These are phyloP conservation scores for Homalodisca vitripennis DNA, from an alignment of 1,140 invertebrate species.

Conservation along the genomic window DNA sequence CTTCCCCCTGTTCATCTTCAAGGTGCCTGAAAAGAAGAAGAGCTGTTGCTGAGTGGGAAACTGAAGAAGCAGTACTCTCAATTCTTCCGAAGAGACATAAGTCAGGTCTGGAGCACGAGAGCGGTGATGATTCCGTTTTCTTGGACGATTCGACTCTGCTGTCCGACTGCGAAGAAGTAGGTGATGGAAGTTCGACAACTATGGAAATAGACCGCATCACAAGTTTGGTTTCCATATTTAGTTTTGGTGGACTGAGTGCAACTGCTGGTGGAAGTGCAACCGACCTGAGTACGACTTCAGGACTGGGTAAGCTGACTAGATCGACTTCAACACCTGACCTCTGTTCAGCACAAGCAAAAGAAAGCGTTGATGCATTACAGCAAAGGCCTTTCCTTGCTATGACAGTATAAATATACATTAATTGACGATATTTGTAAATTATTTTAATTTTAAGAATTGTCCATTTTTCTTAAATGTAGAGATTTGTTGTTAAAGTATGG, in stretches of 20 bases:
- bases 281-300: slow-evolving; percentile 35
- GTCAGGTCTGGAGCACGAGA: slow-evolving; percentile 33
- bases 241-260: slow-evolving; percentile 50
- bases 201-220: slow-evolving; percentile 59
- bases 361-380: slow-evolving; percentile 48
- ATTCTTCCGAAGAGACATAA: slow-evolving; percentile 52
- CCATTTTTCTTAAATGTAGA: not conserved
- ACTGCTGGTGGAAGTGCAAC: slow-evolving; percentile 29
- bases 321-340: slow-evolving; percentile 53
- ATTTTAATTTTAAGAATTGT: not conserved
- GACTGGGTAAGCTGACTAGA: slow-evolving; percentile 47
- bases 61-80: slow-evolving; percentile 51
- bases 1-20: slow-evolving; percentile 31
- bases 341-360: slow-evolving; percentile 54
- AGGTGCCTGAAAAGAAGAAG: slow-evolving; percentile 50
- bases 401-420: slow-evolving; percentile 44
- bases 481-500: not conserved
- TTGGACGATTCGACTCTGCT: slow-evolving; percentile 48
- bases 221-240: slow-evolving; percentile 56
- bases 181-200: slow-evolving; percentile 43
- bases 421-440: not conserved
- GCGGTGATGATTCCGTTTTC: slow-evolving; percentile 46
- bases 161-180: slow-evolving; percentile 46
- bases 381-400: slow-evolving; percentile 54
- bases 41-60: slow-evolving; percentile 52